These are phyloP conservation scores for Melanotaenia boesemani DNA, from an alignment of 2,797 vertebrate genomes.

Conservation along the genomic window DNA sequence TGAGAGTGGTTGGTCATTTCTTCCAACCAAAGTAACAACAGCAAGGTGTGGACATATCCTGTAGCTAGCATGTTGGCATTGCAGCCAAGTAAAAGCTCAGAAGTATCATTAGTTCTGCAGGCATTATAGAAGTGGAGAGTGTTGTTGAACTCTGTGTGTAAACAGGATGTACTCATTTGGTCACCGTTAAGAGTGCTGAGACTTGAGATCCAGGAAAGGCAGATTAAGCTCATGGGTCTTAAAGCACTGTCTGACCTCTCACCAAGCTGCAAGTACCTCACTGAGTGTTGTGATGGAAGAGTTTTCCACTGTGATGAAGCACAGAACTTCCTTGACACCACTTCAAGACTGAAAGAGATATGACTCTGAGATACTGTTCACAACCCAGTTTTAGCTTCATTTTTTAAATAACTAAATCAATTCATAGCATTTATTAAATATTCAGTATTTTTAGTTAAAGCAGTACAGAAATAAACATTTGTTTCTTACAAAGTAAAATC, in stretches of 20 bases:
- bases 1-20: no score
- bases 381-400: background rate
- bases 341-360: background rate
- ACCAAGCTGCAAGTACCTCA: conserved; percentile 15
- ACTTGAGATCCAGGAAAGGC: conserved; percentile 28
- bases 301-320: background rate
- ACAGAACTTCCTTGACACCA: background rate
- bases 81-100: background rate
- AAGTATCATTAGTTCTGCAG: background rate
- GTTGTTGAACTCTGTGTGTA: background rate
- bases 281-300: background rate
- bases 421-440: conserved; percentile 8
- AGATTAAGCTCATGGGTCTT: conserved; percentile 47
- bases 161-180: conserved; percentile 16
- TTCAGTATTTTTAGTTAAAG: background rate
- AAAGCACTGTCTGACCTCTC: background rate
- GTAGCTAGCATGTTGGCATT: background rate
- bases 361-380: background rate
- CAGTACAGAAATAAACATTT: background rate
- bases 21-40: background rate
- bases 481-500: background rate
- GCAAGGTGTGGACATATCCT: conserved; percentile 3
- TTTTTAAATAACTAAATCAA: background rate
- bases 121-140: background rate
- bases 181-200: background rate